Base-by-base conservation (phyloP, 2,888 invertebrate genomes). In the Cephus rjabovi region DNA sequence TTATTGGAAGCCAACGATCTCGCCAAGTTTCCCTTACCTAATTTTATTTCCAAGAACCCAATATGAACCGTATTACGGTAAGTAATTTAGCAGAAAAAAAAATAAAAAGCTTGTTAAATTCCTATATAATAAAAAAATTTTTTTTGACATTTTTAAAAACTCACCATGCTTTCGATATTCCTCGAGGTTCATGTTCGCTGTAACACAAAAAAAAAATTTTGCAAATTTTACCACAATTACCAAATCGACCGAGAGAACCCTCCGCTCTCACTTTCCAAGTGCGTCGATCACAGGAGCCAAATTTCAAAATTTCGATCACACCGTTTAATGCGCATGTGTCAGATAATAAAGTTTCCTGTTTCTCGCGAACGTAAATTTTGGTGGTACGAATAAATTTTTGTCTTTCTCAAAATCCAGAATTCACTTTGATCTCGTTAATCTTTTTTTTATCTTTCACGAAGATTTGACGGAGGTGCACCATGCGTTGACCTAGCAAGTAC, bases 81-180 rank as follows among this genome's bases (percentile, higher is more conserved):
- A 9, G 56, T 23, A 56, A 56, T 56, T 56, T 56, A 56, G 23
- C 2, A 9, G 23, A 23, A 9, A 56, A 40, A 40, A 56, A 23
- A 56, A 56, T 6, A 34, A 69, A 31, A 69, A 71, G 31, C 31
- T 76, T 73, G 9, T 2, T 34, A 1, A 23, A 40, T 15, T 34
- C 9, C 1, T 23, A 56, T 23, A 56, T 73, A 12, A 40, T 73
- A 12, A 68, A n/a, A 73, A 69, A 3, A 3, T 69, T 75, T 23
- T 37, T 34, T 23, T 1, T 9, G 11, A 56, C 12, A 34, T 68
- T 70, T 73, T 78, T 69, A 9, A 74, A 40, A 15, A 86, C 91
- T 90, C 80, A 91, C 91, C 91, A 85, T 91, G 88, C 78, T 86
- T 88, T 69, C 91, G 91, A 77, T 91, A 91, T 73, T 91, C 91